Conservation (phyloP, 1,140 invertebrate genomes). For the Leptinotarsa undecemlineata region DNA sequence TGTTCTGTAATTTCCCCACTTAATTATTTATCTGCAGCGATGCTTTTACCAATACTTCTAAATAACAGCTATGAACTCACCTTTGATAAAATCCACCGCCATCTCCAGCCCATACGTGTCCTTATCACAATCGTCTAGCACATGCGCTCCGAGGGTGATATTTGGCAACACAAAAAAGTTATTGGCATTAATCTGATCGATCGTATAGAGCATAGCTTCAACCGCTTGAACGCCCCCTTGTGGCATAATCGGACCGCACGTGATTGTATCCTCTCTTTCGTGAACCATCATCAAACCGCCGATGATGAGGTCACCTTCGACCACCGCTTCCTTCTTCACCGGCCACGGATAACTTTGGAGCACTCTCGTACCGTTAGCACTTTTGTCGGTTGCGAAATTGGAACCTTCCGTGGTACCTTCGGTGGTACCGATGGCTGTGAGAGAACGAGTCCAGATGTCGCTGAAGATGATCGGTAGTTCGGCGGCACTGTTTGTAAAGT, state of each 20-base stretch:
- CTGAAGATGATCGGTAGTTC: too few species aligned
- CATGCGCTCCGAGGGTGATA: constrained; percentile 82
- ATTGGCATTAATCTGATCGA: constrained; percentile 80
- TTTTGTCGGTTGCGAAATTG: not conserved
- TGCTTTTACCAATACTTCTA: too few species aligned
- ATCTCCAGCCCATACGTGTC: constrained; percentile 96
- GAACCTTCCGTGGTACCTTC: not conserved
- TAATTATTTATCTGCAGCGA: too few species aligned
- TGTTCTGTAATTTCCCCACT: too few species aligned
- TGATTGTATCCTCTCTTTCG: constrained; percentile 80
- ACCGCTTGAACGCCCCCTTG: constrained; percentile 90
- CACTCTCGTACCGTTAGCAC: not conserved
- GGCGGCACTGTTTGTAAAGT: too few species aligned
- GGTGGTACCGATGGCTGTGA: not conserved
- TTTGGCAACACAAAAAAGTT: constrained; percentile 70
- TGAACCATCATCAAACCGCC: constrained; percentile 96
- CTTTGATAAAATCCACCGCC: constrained; percentile 96
- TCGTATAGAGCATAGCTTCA: constrained; percentile 90
- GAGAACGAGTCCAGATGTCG: not conserved
- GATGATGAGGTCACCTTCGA: constrained; percentile 82
- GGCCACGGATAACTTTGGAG: constrained; percentile 67
- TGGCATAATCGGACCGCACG: constrained; percentile 91
- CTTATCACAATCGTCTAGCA: constrained; percentile 94
- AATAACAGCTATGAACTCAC: constrained; percentile 60
- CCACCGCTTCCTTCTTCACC: constrained; percentile 78